Evolutionary conservation across 2,888 invertebrate species (phyloP).

Genomic region (Toxonevra muliebris): DNA sequence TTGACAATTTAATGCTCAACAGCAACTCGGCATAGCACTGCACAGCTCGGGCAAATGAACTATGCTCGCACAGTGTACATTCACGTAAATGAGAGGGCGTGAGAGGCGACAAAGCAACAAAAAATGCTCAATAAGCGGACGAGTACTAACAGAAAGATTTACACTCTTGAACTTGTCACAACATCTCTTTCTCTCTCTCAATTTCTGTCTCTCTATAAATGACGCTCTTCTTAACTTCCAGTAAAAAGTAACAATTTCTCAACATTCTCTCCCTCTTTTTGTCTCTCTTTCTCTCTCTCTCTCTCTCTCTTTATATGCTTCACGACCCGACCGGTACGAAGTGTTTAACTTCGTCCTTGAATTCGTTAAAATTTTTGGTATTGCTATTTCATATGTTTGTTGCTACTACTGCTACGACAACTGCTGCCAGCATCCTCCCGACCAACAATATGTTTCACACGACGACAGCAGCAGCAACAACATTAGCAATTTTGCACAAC

Average conservation of each 20-base stretch:
- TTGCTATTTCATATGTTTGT: background rate
- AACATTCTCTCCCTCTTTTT: background rate
- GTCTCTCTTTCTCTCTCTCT: background rate
- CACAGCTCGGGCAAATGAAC: background rate
- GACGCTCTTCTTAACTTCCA: background rate
- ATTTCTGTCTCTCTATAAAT: background rate
- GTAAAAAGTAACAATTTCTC: background rate
- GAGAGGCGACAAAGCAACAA: constrained; percentile 24
- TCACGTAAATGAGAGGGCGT: background rate
- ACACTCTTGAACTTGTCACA: background rate
- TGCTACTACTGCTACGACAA: background rate
- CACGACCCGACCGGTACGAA: constrained; percentile 38
- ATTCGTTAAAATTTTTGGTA: constrained; percentile 33
- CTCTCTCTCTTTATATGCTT: background rate
- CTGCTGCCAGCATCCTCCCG: background rate
- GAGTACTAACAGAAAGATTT: background rate
- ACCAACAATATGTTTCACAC: constrained; percentile 52
- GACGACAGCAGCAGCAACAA: constrained; percentile 29
- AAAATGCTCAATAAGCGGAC: background rate
- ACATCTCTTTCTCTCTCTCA: background rate
- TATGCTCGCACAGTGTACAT: background rate
- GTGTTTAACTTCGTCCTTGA: constrained; percentile 56
- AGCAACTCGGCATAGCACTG: constrained; percentile 22
- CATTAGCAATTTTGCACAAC: constrained; percentile 18
- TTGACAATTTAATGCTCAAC: constrained; percentile 25